phyloP scores from a whole-genome alignment of 2,888 invertebrate genomes.

The Cerastis leucographa region DNA sequence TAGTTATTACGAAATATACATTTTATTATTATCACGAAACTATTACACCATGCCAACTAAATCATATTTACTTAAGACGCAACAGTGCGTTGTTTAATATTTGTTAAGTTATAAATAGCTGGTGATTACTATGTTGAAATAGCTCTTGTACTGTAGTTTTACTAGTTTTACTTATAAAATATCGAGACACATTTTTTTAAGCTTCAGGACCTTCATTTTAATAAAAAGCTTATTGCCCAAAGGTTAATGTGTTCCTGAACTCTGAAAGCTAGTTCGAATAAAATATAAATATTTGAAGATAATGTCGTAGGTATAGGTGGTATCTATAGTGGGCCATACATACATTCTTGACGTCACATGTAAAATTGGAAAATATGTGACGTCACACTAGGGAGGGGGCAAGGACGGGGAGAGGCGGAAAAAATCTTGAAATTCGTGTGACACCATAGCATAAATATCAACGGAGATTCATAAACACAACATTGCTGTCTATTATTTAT shows the following conservation, averaged over 20 bases:
- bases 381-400: too few species aligned
- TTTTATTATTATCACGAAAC: conserved; percentile 18
- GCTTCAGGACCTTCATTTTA: not conserved
- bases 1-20: conserved; percentile 9
- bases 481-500: conserved; percentile 1
- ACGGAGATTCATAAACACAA: not conserved
- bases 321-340: too few species aligned
- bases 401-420: too few species aligned
- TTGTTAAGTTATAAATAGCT: conserved; percentile 41
- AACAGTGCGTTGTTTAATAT: conserved; percentile 36
- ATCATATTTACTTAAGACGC: conserved; percentile 41
- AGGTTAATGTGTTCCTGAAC: conserved; percentile 10
- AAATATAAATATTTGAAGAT: not conserved
- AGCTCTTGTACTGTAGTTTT: not conserved
- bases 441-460: not conserved
- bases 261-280: not conserved
- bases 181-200: not conserved
- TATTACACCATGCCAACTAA: conserved; percentile 39
- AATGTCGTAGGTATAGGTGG: not conserved
- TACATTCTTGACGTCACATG: too few species aligned
- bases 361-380: too few species aligned
- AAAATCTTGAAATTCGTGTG: too few species aligned
- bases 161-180: not conserved
- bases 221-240: not conserved
- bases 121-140: conserved; percentile 16